Base-by-base conservation (phyloP, 1,140 invertebrate species). In the Drosophila insularis region DNA sequence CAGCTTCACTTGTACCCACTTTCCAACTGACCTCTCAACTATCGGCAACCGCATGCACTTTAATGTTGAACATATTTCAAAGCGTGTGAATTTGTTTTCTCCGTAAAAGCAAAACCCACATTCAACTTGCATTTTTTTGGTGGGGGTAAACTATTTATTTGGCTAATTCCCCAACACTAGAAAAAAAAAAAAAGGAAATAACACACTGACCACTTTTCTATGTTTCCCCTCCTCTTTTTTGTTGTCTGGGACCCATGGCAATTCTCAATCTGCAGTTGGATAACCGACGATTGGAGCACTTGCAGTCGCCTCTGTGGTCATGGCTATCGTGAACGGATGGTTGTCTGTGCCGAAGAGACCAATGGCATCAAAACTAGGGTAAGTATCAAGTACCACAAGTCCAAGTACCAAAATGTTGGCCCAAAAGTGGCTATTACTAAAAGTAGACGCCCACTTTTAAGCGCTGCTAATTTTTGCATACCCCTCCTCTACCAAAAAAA, bases 271-370 rank as follows among this genome's bases (percentile, higher is more conserved):
- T 46, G 68, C 92, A 98, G 97, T 90, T 99, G 98, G 98, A 94
- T 96, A 78, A 94, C 95, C n/a, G 96, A 96, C 43, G 95, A 97
- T 71, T 99, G 98, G 97, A 96, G 95, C 55, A 91, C 94, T 37
- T 98, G 97, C 92, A 96, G 95, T 54, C 94, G 94, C 4, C 95
- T 93, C n/a, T 98, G 97, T 89, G 97, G 97, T 1, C 96, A 96
- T 39, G 97, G 97, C 17, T 94, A 95, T 40, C 93, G 95, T 81
- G 94, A 94, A 27, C 93, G 97, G 32, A 93, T 94, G 63, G 96
- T 98, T 56, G 94, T 95, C 74, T 98, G 97, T 89, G 95, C 95
- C 31, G 95, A 96, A 91, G 95, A 95, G 90, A 94, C 93, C 72
- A 96, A 96, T 82, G 93, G 93, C 62, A 93, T 92, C 60, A 95